Percentiles rank a stretch among this genome's conserved stretches.
phyloP scores from a whole-genome alignment of 2,113 vertebrate genomes.

The Rhadina sibilatrix region DNA sequence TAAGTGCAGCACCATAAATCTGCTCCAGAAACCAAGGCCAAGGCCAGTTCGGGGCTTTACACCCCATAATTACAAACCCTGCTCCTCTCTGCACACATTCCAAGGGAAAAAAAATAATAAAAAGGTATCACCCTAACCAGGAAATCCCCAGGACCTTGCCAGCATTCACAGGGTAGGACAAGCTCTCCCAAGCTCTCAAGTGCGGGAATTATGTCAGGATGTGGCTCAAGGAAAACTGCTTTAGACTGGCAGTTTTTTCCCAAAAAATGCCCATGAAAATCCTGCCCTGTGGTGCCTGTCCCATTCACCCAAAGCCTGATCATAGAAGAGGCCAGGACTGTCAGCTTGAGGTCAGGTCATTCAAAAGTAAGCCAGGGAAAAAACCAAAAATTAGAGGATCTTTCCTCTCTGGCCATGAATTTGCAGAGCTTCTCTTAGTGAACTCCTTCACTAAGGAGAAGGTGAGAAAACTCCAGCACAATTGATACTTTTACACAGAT shows the following conservation, averaged over 20 bases:
- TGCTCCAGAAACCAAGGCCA: background rate
- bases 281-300: background rate
- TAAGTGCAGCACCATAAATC: slow-evolving; percentile 9
- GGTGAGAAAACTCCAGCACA: background rate
- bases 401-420: background rate
- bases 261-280: background rate
- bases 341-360: background rate
- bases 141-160: background rate
- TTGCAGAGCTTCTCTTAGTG: background rate
- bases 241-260: background rate
- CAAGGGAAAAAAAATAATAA: background rate
- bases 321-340: background rate
- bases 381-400: background rate
- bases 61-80: background rate
- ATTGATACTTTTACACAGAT: background rate
- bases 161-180: background rate
- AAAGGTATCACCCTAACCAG: background rate
- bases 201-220: background rate
- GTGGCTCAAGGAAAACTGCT: background rate
- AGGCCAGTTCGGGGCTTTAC: background rate
- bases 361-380: background rate
- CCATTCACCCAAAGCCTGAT: background rate
- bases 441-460: background rate
- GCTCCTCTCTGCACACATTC: background rate
- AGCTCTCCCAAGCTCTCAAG: background rate